These are phyloP conservation scores for Prionailurus bengalensis DNA, from an alignment of 2,113 vertebrate species.

Conservation along the genomic window DNA sequence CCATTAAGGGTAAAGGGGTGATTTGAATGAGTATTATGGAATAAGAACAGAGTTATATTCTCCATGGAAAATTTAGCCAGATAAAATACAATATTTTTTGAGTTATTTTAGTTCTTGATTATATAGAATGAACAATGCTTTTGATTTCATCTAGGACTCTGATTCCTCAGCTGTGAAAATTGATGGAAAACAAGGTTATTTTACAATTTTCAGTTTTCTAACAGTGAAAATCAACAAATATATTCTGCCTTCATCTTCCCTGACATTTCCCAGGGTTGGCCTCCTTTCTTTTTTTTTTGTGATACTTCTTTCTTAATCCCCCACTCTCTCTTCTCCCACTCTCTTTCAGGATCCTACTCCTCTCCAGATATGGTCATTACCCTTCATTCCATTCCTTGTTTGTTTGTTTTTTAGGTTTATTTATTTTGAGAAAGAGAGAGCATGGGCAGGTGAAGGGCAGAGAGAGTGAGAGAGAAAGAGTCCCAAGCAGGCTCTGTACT, in stretches of 20 bases:
- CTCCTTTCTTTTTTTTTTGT: not conserved
- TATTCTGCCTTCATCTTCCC: not conserved
- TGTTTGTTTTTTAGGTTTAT: too few relatives aligned
- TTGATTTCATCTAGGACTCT: constrained; percentile 14
- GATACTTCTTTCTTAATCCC: not conserved
- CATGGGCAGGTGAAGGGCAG: too few relatives aligned
- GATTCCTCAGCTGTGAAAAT: constrained; percentile 29
- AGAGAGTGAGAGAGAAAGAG: too few relatives aligned
- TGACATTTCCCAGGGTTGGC: not conserved
- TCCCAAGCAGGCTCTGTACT: too few relatives aligned
- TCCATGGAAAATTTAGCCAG: not conserved
- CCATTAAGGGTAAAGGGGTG: not conserved
- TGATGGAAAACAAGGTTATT: constrained; percentile 33
- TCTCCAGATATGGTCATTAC: not conserved
- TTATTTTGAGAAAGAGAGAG: too few relatives aligned
- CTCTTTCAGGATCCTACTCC: not conserved
- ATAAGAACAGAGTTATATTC: not conserved
- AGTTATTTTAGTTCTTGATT: constrained; percentile 48
- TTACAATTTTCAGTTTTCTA: constrained; percentile 18
- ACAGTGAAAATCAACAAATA: not conserved
- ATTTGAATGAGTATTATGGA: constrained; percentile 48
- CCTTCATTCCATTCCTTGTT: rapidly evolving
- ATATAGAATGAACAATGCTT: constrained; percentile 50
- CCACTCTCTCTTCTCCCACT: rapidly evolving
- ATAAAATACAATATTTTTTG: constrained; percentile 14